Evolutionary conservation across 92 coral and sea anemone species (phyloP), one percentile per base, ranked within the genome.

Genomic region (Umimayanthus kanabou): DNA sequence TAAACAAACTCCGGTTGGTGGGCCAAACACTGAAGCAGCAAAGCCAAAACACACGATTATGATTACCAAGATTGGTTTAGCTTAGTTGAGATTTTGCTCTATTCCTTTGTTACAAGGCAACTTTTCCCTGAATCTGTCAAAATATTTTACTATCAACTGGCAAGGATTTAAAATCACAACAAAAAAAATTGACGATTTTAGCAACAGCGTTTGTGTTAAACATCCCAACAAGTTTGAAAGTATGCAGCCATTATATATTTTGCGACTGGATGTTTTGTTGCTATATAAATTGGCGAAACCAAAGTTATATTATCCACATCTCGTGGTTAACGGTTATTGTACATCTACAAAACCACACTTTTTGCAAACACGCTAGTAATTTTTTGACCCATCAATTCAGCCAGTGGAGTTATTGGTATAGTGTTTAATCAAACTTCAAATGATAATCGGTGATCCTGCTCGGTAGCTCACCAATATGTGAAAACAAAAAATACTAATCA

Each of bases 1-100:
- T 83, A 83, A 83, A 83, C 78, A 83, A 83, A 72, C 78, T 30
- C 23, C 33, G 78, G 65, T 33, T 80, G 82, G 61, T 65, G 64
- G 16, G 69, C 49, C 25, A 42, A 45, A 73, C 45, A 14, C 39
- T 71, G 40, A 73, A 73, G 29, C 66, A 70, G 39, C 26, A 45
- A 45, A 22, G 6, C 57, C 26, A 45, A 69, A 22, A 14, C 57
- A 15, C 84, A 39, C 22, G 18, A 53, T 33, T 64, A 11, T 15
- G 25, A 28, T 50, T 83, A 14, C 43, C 6, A 22, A n/a, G n/a
- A 37, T 33, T 2, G 37, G 22, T 20, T 42, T 3, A 6, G 37
- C 5, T 26, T 61, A 9, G 8, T 61, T 23, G 8, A 61, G 6
- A 61, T 61, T n/a, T 82, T 69, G 65, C 15, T 42, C 30, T 70